These are phyloP conservation scores for Pseudococcus viburni DNA, from an alignment of 2,888 invertebrate genomes.

Conservation along the genomic window DNA sequence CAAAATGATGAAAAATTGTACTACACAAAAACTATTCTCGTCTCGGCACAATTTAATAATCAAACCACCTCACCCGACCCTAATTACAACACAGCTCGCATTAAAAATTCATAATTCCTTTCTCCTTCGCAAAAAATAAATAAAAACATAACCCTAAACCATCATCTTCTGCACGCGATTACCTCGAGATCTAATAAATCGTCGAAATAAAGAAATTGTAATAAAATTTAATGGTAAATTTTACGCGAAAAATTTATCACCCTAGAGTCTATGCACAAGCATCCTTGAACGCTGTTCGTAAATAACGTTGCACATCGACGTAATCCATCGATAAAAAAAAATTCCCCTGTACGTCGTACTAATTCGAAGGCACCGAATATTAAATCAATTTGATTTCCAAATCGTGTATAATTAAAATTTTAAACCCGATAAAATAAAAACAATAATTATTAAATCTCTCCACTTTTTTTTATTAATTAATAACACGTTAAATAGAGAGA, in stretches of 20 bases:
- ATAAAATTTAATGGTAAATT: slow-evolving; percentile 30
- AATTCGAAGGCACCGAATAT: background rate
- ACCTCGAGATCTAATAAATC: background rate
- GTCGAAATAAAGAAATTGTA: slow-evolving; percentile 18
- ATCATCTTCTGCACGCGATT: slow-evolving; percentile 5
- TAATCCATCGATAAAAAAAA: background rate
- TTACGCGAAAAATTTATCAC: slow-evolving; percentile 13
- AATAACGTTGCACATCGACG: background rate
- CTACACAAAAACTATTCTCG: no score
- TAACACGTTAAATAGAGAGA: background rate
- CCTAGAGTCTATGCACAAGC: background rate
- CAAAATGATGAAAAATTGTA: background rate
- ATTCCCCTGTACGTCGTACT: background rate
- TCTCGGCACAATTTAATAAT: no score
- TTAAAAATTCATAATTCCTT: background rate
- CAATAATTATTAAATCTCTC: slow-evolving; percentile 25
- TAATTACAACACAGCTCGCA: no score
- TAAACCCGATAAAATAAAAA: background rate
- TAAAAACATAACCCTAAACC: background rate
- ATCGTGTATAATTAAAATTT: slow-evolving; percentile 34
- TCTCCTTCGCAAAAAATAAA: background rate
- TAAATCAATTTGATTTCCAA: slow-evolving; percentile 1
- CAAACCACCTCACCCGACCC: no score
- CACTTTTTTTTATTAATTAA: background rate
- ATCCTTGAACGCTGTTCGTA: background rate